Base-by-base conservation (phyloP, 35 echinoderm and acorn worm genomes). In the Apostichopus parvimensis region DNA sequence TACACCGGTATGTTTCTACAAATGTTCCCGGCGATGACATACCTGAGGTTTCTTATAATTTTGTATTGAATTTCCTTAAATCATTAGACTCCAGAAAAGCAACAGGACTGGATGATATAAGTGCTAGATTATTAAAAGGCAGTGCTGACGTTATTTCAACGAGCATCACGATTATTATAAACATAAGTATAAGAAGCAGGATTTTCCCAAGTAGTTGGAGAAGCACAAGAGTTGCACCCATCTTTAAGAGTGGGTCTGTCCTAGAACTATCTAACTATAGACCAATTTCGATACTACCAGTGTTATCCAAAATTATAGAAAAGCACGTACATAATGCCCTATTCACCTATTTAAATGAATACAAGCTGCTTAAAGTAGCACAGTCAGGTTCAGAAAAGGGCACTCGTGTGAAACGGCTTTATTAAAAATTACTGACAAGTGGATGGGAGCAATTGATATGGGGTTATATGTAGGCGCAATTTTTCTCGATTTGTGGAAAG, bases 351-450 rank as follows among this genome's bases (percentile, higher is more conserved):
- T 18, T 88, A 8, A 23, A 54, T 66, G 24, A 25, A 10, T 25
- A 15, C 68, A 4, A 68, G 14, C 64, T 21, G 12, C 20, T 88
- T n/a, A 64, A 59, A 23, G 64, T 88, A n/a, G 86, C 58, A 17
- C 57, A 88, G 24, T 90, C 88, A 72, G 75, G 21, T 90, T 90
- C 53, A 90, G 88, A 62, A 34, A 78, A 90, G 62, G 77, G 53
- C 68, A 90, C 15, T 90, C 88, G 53, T 90, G 88, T 77, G 73
- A 77, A 34, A 77, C 66, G 57, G 73, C 88, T 17, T 52, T 90
- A 53, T 10, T 77, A 6, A 77, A 90, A 57, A 56, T 77, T 54
- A 75, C 70, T 15, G 90, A 92, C 25, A 62, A 79, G 57, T 92
- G 90, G 77, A 60, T 79, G 77, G 25, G 22, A 62, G 18, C 77